Evolutionary conservation across 2,888 invertebrate species (phyloP), one percentile per base, ranked within the genome.

Genomic region (Baccha elongata): DNA sequence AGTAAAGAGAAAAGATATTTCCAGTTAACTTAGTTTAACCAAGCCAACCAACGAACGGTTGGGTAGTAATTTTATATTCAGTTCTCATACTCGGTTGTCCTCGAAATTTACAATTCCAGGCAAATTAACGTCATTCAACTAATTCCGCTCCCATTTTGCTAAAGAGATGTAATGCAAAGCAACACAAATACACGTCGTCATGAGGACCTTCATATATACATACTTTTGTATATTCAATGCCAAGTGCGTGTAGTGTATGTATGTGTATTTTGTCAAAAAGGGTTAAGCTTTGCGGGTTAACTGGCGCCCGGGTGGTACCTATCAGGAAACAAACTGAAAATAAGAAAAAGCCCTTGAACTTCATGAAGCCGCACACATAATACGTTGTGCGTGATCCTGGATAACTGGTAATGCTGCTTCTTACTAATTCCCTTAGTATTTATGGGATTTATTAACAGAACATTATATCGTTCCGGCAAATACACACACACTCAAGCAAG

Each of bases 41-140:
- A 37, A 55, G 44, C 35, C 60, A 10, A 21, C 19, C 3, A 32
- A 8, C 29, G 7, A 32, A 32, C 7, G 42, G 53, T 75, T 60
- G 53, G 32, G 5, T 35, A 72, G 78, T 78, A 68, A 83, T 83
- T 83, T 68, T 62, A 78, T 69, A 83, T 83, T 83, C 83, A 83
- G 55, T 78, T 83, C 83, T 83, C 78, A 78, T 83, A 78, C 60
- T 83, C 78, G 72, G 78, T 78, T 83, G 83, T 83, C 83, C 83
- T 83, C 78, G 78, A 78, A 83, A 83, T 83, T 83, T 83, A 84
- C 84, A 79, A 79, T 84, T 84, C 73, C 73, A 79, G 79, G 79
- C 84, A 84, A 84, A 84, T 84, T 84, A 84, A 84, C 84, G 79
- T 84, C 78, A 79, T 84, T 79, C 84, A 74, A 84, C 84, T 84